These are phyloP conservation scores for Lasiurus cinereus DNA, from an alignment of 2,113 vertebrate species.

Conservation along the genomic window DNA sequence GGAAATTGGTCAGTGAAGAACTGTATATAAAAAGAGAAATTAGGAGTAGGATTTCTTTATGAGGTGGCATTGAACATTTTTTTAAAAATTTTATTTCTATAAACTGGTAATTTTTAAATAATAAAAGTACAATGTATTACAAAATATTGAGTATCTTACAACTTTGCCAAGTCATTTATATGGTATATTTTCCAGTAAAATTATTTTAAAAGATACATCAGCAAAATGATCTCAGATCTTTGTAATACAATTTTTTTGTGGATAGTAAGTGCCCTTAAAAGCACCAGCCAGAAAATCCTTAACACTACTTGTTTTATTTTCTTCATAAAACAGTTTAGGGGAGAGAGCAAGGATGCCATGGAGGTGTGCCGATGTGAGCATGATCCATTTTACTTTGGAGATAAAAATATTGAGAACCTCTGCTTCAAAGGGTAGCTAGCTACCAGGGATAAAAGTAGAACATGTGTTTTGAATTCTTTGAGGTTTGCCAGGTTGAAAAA, in stretches of 20 bases:
- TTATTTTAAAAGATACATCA: not conserved
- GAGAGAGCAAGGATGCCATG: not conserved
- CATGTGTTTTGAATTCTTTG: not conserved
- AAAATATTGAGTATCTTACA: not conserved
- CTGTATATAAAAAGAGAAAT: not conserved
- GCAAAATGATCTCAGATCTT: not conserved
- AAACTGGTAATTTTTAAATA: no score
- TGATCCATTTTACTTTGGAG: not conserved
- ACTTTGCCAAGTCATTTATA: not conserved
- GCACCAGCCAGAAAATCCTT: not conserved
- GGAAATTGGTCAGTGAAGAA: not conserved
- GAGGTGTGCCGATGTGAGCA: not conserved
- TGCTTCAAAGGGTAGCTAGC: not conserved
- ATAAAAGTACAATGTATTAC: no score
- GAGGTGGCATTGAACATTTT: not conserved
- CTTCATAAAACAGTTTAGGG: not conserved
- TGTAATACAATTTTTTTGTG: not conserved
- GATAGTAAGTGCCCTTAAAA: not conserved
- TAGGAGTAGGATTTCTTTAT: not conserved
- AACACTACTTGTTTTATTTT: not conserved
- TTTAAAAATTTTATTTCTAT: no score
- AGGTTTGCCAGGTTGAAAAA: not conserved
- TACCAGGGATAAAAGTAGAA: not conserved
- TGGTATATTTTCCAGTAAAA: not conserved
- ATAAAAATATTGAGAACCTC: not conserved